A percentile compares a stretch with the other conserved stretches of the same genome.
Conservation (phyloP, 2,113 vertebrate genomes). For the Nothocercus nigrocapillus region DNA sequence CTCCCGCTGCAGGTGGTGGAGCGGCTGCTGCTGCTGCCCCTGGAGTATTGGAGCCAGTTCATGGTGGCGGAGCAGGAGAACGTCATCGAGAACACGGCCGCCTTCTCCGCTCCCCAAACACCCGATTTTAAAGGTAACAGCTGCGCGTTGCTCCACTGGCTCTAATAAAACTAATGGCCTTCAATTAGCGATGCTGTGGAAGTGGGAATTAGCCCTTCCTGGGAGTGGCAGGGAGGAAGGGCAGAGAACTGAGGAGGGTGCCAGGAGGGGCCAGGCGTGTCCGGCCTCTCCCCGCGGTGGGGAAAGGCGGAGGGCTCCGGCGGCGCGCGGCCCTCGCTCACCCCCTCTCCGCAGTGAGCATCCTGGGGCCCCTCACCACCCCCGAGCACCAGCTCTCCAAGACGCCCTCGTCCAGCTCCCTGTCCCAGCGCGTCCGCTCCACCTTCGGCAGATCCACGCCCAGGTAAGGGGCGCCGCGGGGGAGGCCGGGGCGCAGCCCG, state of each 20-base stretch:
- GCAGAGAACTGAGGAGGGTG: neutral
- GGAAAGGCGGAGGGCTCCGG: too few relatives aligned
- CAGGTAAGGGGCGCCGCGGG: constrained; percentile 78
- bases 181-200: neutral
- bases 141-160: neutral
- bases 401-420: constrained; percentile 91
- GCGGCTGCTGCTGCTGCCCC: constrained; percentile 86
- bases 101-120: constrained; percentile 87
- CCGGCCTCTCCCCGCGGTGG: neutral
- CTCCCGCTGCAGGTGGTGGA: constrained; percentile 85
- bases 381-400: constrained; percentile 93
- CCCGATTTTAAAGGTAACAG: constrained; percentile 87
- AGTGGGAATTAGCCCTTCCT: neutral
- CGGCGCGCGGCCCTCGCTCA: neutral
- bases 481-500: too few relatives aligned
- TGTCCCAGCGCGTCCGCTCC: constrained; percentile 89
- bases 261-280: constrained; percentile 4
- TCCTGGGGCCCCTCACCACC: constrained; percentile 93
- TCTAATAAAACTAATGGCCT: fast-evolving
- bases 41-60: constrained; percentile 91
- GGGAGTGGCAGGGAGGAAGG: neutral
- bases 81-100: constrained; percentile 90
- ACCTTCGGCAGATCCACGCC: constrained; percentile 90
- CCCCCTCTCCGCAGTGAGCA: constrained; percentile 81
- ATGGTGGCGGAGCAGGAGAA: constrained; percentile 87